Evolutionary conservation across 2,113 vertebrate species (phyloP), one percentile per base, ranked within the genome.

Genomic region (Hassar affinis): DNA sequence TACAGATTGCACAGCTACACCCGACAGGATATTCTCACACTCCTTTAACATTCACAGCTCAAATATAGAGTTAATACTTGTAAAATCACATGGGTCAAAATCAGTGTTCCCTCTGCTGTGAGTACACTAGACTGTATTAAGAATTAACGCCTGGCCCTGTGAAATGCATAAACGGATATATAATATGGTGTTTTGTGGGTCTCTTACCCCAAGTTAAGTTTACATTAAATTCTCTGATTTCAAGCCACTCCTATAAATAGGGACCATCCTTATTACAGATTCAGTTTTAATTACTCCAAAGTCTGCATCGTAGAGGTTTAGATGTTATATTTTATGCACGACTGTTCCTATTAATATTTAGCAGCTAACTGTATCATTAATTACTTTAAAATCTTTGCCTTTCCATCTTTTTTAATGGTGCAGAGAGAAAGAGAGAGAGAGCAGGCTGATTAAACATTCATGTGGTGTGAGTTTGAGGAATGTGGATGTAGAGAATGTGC

Each of bases 291-390:
- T 97, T 96, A 96, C 96, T 94, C 93, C 92, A 94, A 86, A 85
- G 92, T 96, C 95, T 95, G 94, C 95, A 96, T 97, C 95, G 93
- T 93, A 91, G 95, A 94, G 94, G 94, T 97, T 97, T 97, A 96
- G 95, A 96, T 91, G 93, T 95, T 94, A 96, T 96, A 96, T 98
- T 97, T 98, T 97, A 98, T 97, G 95, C 95, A 96, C 94, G 95
- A 94, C 95, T 94, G 92, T 96, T 95, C 94, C 93, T 96, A 96
- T 98, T 98, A 98, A 98, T 98, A 98, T 98, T 98, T 96, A 97
- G 95, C 93, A 96, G 95, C 95, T 96, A 96, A 96, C 95, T 96
- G 96, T 96, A 95, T 96, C 96, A 97, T 98, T 98, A 98, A 98
- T 98, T 97, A 98, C 96, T 95, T 95, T 95, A 96, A 97, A 96